Percentiles rank a stretch among this genome's conserved stretches.
phyloP scores from a whole-genome alignment of 2,113 vertebrate genomes.

The Bufo gargarizans region DNA sequence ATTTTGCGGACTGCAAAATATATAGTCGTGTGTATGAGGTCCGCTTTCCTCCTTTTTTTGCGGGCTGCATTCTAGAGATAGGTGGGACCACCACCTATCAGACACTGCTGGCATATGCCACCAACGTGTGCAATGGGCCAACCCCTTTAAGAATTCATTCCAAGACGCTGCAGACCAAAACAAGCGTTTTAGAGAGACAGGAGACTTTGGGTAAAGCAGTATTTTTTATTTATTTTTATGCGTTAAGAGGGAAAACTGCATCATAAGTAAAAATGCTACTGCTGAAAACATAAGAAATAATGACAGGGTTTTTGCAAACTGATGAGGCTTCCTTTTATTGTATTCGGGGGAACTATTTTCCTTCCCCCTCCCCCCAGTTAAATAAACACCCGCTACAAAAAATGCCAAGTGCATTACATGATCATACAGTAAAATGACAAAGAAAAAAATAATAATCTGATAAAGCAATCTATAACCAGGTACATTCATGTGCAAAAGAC shows the following conservation, averaged over 20 bases:
- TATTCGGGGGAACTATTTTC: constrained; percentile 11
- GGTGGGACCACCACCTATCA: no score
- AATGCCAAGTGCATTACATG: constrained; percentile 63
- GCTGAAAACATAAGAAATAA: constrained; percentile 61
- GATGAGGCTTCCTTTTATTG: not conserved
- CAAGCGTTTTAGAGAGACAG: constrained; percentile 54
- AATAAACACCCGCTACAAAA: constrained; percentile 14
- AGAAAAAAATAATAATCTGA: constrained; percentile 61
- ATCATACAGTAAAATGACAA: constrained; percentile 66
- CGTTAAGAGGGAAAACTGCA: constrained; percentile 71
- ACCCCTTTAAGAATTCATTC: not conserved
- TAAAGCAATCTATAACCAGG: constrained; percentile 68
- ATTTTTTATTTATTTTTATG: constrained; percentile 74
- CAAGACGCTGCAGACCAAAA: not conserved
- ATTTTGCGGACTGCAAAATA: no score
- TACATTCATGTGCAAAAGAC: constrained; percentile 68
- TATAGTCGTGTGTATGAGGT: no score
- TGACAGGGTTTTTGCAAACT: constrained; percentile 53
- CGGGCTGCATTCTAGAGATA: no score
- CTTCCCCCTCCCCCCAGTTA: not conserved
- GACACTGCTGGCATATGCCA: no score
- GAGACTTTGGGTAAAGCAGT: constrained; percentile 71
- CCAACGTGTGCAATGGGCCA: no score
- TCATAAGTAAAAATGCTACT: constrained; percentile 75
- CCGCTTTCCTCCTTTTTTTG: no score